These are phyloP conservation scores for Urocynchramus pylzowi DNA, from an alignment of 2,113 vertebrate genomes.

Conservation along the genomic window DNA sequence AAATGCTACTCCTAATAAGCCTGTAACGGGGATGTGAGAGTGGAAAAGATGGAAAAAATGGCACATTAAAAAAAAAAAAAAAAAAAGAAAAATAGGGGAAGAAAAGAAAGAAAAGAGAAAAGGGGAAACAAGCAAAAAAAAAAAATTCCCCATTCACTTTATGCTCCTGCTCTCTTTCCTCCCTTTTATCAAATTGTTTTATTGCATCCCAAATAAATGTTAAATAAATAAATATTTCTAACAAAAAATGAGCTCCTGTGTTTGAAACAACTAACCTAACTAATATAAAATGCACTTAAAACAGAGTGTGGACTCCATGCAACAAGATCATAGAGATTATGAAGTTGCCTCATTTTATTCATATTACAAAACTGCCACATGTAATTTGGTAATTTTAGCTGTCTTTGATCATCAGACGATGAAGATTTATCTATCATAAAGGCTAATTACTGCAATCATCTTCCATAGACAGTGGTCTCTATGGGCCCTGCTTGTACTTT, in stretches of 20 bases:
- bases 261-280: neutral
- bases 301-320: neutral
- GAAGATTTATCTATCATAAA: conserved; percentile 59
- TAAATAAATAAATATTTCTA: neutral
- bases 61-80: neutral
- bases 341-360: conserved; percentile 41
- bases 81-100: neutral
- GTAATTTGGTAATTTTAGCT: conserved; percentile 58
- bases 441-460: conserved; percentile 48
- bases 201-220: neutral
- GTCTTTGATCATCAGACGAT: conserved; percentile 65
- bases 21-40: neutral
- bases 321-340: conserved; percentile 21
- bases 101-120: neutral
- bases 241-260: neutral
- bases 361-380: conserved; percentile 12
- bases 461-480: conserved; percentile 34
- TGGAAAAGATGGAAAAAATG: neutral
- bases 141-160: neutral
- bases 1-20: neutral
- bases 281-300: conserved; percentile 25
- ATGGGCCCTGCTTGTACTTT: conserved; percentile 24
- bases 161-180: neutral
- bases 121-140: neutral
- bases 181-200: neutral